Evolutionary conservation across 1,140 invertebrate species (phyloP).

Genomic region (Helicoverpa armigera): DNA sequence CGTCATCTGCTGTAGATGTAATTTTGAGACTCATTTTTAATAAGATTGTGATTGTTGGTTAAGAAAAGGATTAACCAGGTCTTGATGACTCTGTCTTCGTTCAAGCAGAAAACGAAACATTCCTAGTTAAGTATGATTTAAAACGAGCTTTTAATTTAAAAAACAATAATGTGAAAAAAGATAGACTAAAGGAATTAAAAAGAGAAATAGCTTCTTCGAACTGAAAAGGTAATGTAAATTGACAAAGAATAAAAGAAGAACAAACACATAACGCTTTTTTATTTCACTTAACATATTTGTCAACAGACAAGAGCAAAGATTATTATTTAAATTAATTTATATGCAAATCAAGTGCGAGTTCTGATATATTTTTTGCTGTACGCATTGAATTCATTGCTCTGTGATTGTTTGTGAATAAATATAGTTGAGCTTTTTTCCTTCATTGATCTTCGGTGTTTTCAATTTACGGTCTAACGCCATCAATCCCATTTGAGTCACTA

Average conservation of each 20-base stretch:
- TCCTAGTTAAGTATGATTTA: no score
- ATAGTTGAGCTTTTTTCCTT: background rate
- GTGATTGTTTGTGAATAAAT: slow-evolving; percentile 22
- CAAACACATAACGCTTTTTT: slow-evolving; percentile 13
- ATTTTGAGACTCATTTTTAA: slow-evolving; percentile 19
- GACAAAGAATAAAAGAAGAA: background rate
- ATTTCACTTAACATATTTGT: slow-evolving; percentile 21
- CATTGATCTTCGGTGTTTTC: background rate
- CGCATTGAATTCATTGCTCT: slow-evolving; percentile 33
- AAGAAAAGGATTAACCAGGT: background rate
- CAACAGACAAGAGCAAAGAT: slow-evolving; percentile 16
- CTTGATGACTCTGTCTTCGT: no score
- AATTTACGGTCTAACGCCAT: background rate
- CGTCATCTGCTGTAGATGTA: slow-evolving; percentile 53
- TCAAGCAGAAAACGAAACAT: no score
- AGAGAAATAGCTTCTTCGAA: no score
- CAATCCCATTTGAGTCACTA: no score
- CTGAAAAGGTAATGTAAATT: background rate
- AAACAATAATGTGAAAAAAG: no score
- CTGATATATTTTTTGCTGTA: slow-evolving; percentile 8
- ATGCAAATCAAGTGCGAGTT: slow-evolving; percentile 31
- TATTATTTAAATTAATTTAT: slow-evolving; percentile 39
- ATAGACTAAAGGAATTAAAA: no score
- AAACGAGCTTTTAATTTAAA: no score
- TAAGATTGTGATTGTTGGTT: background rate